Evolutionary conservation across 2,888 invertebrate species (phyloP).

Genomic region (Sphaerophoria taeniata): DNA sequence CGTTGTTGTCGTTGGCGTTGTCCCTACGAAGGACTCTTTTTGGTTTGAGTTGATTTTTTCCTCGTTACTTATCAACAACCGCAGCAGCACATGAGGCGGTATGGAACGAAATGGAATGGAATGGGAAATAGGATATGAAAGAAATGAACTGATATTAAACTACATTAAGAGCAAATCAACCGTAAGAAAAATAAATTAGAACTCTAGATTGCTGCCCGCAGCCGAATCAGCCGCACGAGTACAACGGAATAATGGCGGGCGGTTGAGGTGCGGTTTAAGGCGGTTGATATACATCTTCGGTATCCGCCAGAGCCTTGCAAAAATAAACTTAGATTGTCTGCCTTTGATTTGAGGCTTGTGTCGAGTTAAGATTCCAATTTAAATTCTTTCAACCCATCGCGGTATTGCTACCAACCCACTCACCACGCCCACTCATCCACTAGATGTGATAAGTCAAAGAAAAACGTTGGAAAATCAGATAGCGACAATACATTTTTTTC

Average conservation of each 20-base stretch:
- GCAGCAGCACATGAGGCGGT: too few relatives aligned
- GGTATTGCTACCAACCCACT: too few relatives aligned
- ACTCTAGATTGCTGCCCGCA: constrained; percentile 53
- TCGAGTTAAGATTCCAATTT: constrained; percentile 59
- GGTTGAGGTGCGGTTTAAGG: constrained; percentile 12
- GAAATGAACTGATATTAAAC: constrained; percentile 72
- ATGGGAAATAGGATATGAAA: constrained; percentile 52
- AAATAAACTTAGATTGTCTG: constrained; percentile 69
- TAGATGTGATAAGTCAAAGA: constrained; percentile 17
- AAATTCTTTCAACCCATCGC: constrained; percentile 37
- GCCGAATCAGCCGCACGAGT: too few relatives aligned
- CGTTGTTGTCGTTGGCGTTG: constrained; percentile 28
- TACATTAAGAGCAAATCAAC: constrained; percentile 72
- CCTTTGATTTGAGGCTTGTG: constrained; percentile 48
- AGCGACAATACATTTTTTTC: constrained; percentile 51
- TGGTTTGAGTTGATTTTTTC: neutral
- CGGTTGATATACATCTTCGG: constrained; percentile 9
- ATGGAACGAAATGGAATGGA: constrained; percentile 22
- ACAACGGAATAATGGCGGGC: too few relatives aligned
- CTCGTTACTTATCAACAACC: neutral
- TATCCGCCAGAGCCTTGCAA: constrained; percentile 28
- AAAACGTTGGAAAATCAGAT: constrained; percentile 52
- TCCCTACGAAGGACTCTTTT: constrained; percentile 22
- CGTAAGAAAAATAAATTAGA: constrained; percentile 73
- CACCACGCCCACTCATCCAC: neutral